Conservation (phyloP, 2,797 vertebrate species). For the Orientallactaga sibirica region DNA sequence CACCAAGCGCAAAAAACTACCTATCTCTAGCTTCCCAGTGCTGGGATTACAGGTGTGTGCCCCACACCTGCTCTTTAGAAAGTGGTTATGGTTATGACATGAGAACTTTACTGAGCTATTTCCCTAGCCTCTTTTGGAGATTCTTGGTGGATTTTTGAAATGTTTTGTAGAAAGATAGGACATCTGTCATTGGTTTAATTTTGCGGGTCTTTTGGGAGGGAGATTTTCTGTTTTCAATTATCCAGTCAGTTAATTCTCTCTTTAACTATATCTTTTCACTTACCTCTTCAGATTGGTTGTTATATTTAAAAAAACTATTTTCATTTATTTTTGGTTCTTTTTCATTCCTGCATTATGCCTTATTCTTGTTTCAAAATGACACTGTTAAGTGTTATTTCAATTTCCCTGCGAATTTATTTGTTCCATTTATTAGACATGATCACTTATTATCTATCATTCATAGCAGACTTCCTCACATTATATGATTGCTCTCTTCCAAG, state of each 20-base stretch:
- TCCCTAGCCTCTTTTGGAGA: neutral
- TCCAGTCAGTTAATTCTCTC: constrained; percentile 48
- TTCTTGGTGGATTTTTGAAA: constrained; percentile 40
- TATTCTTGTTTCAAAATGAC: constrained; percentile 11
- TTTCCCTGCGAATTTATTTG: neutral
- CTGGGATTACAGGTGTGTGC: too few species aligned
- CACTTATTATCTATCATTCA: neutral
- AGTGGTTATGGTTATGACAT: too few species aligned
- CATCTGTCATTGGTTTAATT: constrained; percentile 4
- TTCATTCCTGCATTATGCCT: neutral
- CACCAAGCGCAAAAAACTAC: too few species aligned
- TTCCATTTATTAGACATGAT: neutral
- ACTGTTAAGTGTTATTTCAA: neutral
- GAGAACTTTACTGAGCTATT: too few species aligned
- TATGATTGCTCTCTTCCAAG: neutral
- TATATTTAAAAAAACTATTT: constrained; percentile 5
- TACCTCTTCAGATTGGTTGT: constrained; percentile 14
- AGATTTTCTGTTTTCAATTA: neutral
- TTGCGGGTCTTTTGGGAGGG: neutral
- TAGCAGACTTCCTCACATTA: neutral
- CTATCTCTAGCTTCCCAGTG: too few species aligned
- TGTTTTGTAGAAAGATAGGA: neutral
- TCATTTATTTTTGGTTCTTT: constrained; percentile 1
- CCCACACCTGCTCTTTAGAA: too few species aligned
- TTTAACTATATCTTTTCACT: constrained; percentile 51